Evolutionary conservation across 2,113 vertebrate species (phyloP).

Genomic region (Paratilapia polleni): DNA sequence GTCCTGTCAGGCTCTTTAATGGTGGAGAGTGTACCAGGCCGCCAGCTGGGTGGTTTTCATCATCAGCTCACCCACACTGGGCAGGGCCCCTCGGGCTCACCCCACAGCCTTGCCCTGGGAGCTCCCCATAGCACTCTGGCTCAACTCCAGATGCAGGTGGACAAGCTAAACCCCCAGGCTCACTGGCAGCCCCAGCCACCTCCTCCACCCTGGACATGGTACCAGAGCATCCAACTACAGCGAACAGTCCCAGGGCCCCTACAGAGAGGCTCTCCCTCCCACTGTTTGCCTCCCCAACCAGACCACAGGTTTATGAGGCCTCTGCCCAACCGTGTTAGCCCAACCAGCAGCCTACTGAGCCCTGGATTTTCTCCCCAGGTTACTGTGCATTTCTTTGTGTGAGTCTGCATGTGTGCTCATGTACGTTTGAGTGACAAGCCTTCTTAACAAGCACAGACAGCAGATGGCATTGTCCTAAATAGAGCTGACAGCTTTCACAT

Average conservation of each 20-base stretch:
- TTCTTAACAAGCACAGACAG: constrained; percentile 60
- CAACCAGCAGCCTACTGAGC: constrained; percentile 43
- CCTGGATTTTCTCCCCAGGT: constrained; percentile 66
- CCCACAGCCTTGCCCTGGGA: constrained; percentile 39
- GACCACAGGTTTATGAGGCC: constrained; percentile 46
- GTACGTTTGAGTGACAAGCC: constrained; percentile 46
- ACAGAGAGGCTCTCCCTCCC: constrained; percentile 68
- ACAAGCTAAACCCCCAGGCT: constrained; percentile 73
- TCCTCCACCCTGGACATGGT: constrained; percentile 71
- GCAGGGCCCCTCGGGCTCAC: constrained; percentile 58
- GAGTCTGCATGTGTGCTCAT: not conserved
- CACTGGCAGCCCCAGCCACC: constrained; percentile 61
- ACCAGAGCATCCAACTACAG: constrained; percentile 68
- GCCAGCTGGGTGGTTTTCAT: constrained; percentile 62
- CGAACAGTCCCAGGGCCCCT: constrained; percentile 50
- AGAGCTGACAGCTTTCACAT: constrained; percentile 68
- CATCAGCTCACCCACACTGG: constrained; percentile 61
- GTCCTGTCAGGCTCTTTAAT: constrained; percentile 74
- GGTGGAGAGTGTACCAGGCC: constrained; percentile 70
- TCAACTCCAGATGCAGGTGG: constrained; percentile 82
- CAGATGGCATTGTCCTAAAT: constrained; percentile 65
- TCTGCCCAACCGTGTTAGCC: constrained; percentile 52
- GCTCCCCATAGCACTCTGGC: constrained; percentile 72
- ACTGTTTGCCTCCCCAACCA: constrained; percentile 43
- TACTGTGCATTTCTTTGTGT: not conserved